Evolutionary conservation across 2,888 invertebrate species (phyloP), one percentile per base, ranked within the genome.

Genomic region (Dryobotodes eremita): DNA sequence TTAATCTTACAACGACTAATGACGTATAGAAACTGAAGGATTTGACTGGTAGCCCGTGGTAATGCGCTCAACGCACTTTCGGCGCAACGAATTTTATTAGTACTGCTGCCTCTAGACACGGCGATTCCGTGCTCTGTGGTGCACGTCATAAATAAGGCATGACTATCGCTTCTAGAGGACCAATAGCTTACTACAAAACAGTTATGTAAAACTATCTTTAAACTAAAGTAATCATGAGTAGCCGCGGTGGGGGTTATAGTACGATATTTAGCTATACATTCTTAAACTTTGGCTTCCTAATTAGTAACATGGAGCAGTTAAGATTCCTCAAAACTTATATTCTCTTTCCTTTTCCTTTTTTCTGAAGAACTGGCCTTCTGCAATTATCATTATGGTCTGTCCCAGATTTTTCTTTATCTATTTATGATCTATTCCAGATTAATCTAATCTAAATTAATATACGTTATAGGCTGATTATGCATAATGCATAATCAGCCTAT

Each of bases 151-250:
- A 42, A 36, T 36, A 53, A 36, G 65, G 57, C 50, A 75, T 20
- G 50, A 20, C 17, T n/a, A n/a, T 55, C 55, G 62, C 8, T 42
- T 20, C 13, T 5, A 50, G 17, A 26, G 6, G 5, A 61, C n/a
- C 20, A 50, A 80, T 46, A 48, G 48, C 23, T 17, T 23, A 17
- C 0, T n/a, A 46, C 5, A 62, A 53, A 42, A 50, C 20, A 23
- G n/a, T 23, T 17, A 23, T n/a, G 15, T 80, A 61, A 42, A 70
- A 53, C 46, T 46, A 50, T 31, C 42, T 42, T 42, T 42, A 42
- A 26, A 46, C 11, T 66, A 20, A 68, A 68, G 48, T 68, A 46
- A 59, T 75, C 48, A 3, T n/a, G 59, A 31, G 53, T 80, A 80
- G 42, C 23, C 8, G 17, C 26, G 10, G 7, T 23, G 46, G 31